A percentile compares a stretch with the other conserved stretches of the same genome.
Evolutionary conservation across 2,888 invertebrate species (phyloP).

Genomic region (Agrochola circellaris): DNA sequence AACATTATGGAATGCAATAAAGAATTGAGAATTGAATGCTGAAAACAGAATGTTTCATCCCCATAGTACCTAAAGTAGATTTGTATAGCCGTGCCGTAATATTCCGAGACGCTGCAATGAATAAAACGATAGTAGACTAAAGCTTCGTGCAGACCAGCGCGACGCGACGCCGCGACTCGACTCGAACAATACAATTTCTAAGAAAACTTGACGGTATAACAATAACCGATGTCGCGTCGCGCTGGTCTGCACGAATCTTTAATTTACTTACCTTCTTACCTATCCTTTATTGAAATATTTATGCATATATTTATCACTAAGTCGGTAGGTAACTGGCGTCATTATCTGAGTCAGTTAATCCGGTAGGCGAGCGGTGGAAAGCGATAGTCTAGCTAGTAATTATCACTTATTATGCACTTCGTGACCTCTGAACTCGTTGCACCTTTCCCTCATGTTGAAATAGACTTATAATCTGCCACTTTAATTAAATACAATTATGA

Average conservation of each 20-base stretch:
- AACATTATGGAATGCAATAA: too few relatives aligned
- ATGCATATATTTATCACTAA: neutral
- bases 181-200: too few relatives aligned
- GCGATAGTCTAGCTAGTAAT: neutral
- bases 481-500: neutral
- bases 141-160: too few relatives aligned
- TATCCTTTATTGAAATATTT: conserved; percentile 10
- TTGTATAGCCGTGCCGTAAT: neutral
- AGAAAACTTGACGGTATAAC: too few relatives aligned
- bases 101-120: neutral
- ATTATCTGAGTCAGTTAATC: conserved; percentile 17
- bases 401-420: conserved; percentile 20
- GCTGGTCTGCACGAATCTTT: too few relatives aligned
- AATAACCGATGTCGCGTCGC: too few relatives aligned
- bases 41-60: neutral
- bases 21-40: neutral
- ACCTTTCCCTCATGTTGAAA: neutral
- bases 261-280: neutral
- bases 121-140: neutral
- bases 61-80: neutral
- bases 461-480: neutral
- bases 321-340: neutral
- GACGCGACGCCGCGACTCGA: too few relatives aligned
- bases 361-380: conserved; percentile 18
- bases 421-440: conserved; percentile 6